Percentiles rank a stretch among this genome's conserved stretches.
phyloP scores from a whole-genome alignment of 2,797 vertebrate species.

The Neosilurus mollespiculum region DNA sequence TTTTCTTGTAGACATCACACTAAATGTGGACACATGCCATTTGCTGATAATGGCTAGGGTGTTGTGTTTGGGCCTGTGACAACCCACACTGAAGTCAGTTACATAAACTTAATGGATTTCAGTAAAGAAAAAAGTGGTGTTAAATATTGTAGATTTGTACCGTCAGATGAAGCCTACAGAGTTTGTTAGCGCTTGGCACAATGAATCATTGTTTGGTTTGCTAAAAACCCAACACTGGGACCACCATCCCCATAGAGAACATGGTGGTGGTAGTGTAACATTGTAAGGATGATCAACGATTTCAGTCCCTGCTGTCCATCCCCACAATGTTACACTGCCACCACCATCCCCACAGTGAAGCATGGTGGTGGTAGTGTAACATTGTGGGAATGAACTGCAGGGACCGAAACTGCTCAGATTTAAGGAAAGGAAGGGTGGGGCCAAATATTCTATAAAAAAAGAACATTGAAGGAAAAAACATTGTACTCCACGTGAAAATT shows the following conservation, averaged over 20 bases:
- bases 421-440: background rate
- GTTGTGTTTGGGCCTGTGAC: conserved; percentile 7
- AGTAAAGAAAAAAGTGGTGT: background rate
- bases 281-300: background rate
- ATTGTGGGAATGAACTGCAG: background rate
- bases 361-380: background rate
- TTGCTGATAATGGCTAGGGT: background rate
- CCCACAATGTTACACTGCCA: too few relatives aligned
- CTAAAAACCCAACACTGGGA: background rate
- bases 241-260: background rate
- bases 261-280: background rate
- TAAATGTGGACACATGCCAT: background rate
- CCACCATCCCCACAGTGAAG: background rate
- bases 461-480: background rate
- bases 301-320: too few relatives aligned
- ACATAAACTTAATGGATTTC: background rate
- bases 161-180: background rate
- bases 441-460: too few relatives aligned
- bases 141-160: background rate
- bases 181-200: background rate
- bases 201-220: background rate
- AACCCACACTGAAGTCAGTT: background rate
- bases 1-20: conserved; percentile 8
- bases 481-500: background rate
- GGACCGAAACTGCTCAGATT: background rate